A percentile compares a stretch with the other conserved stretches of the same genome.
phyloP scores from a whole-genome alignment of 1,140 invertebrate species.

The Anadara kagoshimensis region DNA sequence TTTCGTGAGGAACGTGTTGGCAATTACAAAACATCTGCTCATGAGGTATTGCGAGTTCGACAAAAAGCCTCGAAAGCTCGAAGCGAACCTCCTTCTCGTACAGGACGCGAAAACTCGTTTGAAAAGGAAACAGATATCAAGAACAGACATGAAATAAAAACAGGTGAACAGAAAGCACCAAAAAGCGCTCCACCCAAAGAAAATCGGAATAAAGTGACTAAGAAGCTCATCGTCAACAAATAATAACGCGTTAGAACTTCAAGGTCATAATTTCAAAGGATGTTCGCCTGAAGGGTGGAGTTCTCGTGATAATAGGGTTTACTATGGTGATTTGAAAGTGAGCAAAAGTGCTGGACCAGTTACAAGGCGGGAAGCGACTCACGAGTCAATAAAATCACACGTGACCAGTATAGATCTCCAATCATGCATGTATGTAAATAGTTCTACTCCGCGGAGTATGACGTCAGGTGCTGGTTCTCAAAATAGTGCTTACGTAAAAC shows the following conservation, averaged over 20 bases:
- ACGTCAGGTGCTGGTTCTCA: slow-evolving; percentile 1
- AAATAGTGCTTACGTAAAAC: slow-evolving; percentile 26
- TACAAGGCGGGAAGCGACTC: slow-evolving; percentile 4
- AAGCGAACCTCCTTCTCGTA: slow-evolving; percentile 20
- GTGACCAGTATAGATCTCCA: background rate
- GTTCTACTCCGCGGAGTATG: background rate
- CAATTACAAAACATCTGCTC: slow-evolving; percentile 41
- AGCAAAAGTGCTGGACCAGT: background rate
- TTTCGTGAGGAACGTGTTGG: slow-evolving; percentile 34
- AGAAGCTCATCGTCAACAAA: too few relatives aligned
- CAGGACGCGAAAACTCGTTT: slow-evolving; percentile 1
- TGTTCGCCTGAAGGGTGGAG: too few relatives aligned
- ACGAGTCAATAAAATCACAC: background rate
- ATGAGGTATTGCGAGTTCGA: slow-evolving; percentile 30
- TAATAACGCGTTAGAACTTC: too few relatives aligned
- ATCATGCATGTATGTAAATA: slow-evolving; percentile 21
- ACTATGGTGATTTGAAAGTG: too few relatives aligned
- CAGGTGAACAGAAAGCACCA: too few relatives aligned
- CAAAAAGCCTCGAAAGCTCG: slow-evolving; percentile 27
- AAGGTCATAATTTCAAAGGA: too few relatives aligned
- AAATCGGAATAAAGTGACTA: too few relatives aligned
- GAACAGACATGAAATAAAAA: too few relatives aligned
- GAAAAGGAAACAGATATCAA: too few relatives aligned
- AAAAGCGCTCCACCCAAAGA: too few relatives aligned
- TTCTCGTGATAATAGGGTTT: too few relatives aligned